Conservation (phyloP, 2,888 invertebrate species). For the Watsonalla binaria region DNA sequence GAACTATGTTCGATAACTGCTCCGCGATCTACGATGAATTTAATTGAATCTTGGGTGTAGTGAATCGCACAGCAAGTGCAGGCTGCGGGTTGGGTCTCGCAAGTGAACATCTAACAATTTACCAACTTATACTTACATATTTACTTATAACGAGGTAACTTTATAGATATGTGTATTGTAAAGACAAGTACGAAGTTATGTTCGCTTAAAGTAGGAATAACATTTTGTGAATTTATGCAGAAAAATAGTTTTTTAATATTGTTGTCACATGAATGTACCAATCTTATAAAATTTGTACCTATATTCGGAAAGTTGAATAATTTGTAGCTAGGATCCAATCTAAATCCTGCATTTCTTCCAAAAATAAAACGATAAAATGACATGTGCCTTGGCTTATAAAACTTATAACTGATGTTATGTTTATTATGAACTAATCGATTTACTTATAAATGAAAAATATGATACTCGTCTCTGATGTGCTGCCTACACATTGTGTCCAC, state of each 20-base stretch:
- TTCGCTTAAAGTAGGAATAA: slow-evolving; percentile 77
- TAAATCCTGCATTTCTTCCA: slow-evolving; percentile 73
- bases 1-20: no score
- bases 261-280: slow-evolving; percentile 78
- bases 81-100: not conserved
- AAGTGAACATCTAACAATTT: slow-evolving; percentile 24
- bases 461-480: slow-evolving; percentile 51
- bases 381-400: slow-evolving; percentile 76
- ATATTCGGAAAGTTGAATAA: slow-evolving; percentile 78
- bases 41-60: not conserved
- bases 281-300: slow-evolving; percentile 76
- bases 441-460: slow-evolving; percentile 25
- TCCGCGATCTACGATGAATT: no score
- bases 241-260: slow-evolving; percentile 78
- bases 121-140: slow-evolving; percentile 47
- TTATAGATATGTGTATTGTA: slow-evolving; percentile 66
- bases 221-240: slow-evolving; percentile 77
- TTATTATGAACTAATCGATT: slow-evolving; percentile 49
- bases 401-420: slow-evolving; percentile 63
- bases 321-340: slow-evolving; percentile 78
- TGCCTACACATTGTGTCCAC: slow-evolving; percentile 31
- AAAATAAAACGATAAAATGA: slow-evolving; percentile 58
- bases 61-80: slow-evolving; percentile 5
- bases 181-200: slow-evolving; percentile 64
- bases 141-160: slow-evolving; percentile 69